Base-by-base conservation (phyloP, 2,113 vertebrate genomes). In the Tragelaphus imberbis region DNA sequence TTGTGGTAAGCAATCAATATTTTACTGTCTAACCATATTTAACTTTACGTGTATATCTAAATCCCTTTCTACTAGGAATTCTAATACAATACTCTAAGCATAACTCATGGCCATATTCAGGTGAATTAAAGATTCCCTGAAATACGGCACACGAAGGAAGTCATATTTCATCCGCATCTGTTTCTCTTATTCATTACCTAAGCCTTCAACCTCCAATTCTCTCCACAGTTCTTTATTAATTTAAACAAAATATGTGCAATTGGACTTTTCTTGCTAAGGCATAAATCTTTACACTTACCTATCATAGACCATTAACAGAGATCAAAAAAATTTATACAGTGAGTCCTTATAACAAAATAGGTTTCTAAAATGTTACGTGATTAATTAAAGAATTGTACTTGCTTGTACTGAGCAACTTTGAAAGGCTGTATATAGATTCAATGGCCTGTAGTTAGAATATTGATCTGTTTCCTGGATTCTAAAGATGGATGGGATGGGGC, bases 1-100 rank as follows among this genome's bases (percentile, higher is more conserved):
- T 98, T 98, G 97, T 97, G 92, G 94, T 98, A 98, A 98, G 98
- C 96, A 98, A 99, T 98, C 97, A 97, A 98, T 98, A 98, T 98
- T 98, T 98, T 98, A 98, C 47, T 53, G 81, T 98, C 97, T 98
- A 97, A 98, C 58, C 90, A 97, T 96, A 98, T 98, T 98, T 98
- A 98, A 98, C 98, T 98, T 98, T 96, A 97, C 40, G 93, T 98
- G 96, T 98, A 94, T 79, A 97, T 98, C 97, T 98, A 98, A 98
- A 98, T 93, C 94, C 44, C 44, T 95, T 97, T 97, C 98, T 98
- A 97, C 97, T 68, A 98, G 96, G 98, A 97, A 98, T 98, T 98
- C 94, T 98, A 98, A 92, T 97, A 97, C 91, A 98, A 98, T 98
- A 97, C 88, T 97, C 80, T 25, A 85, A 98, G 68, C 95, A 98